A percentile compares a stretch with the other conserved stretches of the same genome.
Evolutionary conservation across 1,140 invertebrate species (phyloP).

Genomic region (Diabrotica undecimpunctata): DNA sequence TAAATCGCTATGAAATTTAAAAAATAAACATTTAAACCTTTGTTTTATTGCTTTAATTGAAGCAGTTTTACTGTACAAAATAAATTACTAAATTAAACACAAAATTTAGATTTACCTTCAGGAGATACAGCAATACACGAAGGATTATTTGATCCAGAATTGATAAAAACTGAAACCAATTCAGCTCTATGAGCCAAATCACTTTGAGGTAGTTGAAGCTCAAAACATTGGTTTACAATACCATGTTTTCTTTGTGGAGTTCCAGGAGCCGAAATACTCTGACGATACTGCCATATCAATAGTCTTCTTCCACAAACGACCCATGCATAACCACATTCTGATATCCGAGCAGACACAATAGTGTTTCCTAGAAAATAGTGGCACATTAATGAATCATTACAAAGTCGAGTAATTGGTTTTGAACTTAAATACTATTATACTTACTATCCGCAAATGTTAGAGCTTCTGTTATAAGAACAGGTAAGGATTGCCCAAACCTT

Average conservation of each 20-base stretch:
- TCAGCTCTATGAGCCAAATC: constrained; percentile 90
- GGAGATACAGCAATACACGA: constrained; percentile 90
- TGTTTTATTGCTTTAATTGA: no score
- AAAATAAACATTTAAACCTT: no score
- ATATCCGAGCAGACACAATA: constrained; percentile 53
- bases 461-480: constrained; percentile 83
- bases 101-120: constrained; percentile 58
- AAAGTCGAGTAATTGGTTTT: no score
- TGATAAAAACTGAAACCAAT: constrained; percentile 74
- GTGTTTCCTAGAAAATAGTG: constrained; percentile 51
- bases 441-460: constrained; percentile 76
- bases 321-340: constrained; percentile 63
- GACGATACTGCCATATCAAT: constrained; percentile 82
- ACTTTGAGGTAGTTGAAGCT: constrained; percentile 84
- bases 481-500: constrained; percentile 73
- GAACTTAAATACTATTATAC: constrained; percentile 36
- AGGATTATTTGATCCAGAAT: constrained; percentile 54
- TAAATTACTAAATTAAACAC: no score
- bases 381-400: no score
- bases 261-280: constrained; percentile 42
- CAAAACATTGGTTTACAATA: constrained; percentile 63
- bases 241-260: constrained; percentile 45
- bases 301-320: constrained; percentile 80
- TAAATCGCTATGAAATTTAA: no score
- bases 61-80: no score